Conservation (phyloP, 2,797 vertebrate genomes). For the Phataginus tricuspis region DNA sequence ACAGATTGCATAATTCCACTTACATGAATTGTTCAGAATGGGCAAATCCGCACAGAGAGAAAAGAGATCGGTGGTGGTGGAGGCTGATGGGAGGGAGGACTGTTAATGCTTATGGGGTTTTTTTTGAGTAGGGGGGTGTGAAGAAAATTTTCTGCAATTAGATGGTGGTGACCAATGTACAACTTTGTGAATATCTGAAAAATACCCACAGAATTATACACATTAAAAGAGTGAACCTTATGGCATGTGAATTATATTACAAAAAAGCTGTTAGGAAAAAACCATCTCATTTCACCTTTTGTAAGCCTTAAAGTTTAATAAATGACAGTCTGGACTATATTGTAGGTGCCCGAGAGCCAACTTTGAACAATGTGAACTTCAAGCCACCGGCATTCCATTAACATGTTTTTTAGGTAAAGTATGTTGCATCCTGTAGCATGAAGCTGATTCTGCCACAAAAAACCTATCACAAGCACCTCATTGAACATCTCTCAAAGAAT, state of each 20-base stretch:
- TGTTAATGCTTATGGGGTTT: neutral
- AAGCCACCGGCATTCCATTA: neutral
- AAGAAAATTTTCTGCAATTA: neutral
- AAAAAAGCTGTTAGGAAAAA: neutral
- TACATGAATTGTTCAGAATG: neutral
- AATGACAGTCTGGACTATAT: neutral
- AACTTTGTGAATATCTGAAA: neutral
- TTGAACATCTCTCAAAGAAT: neutral
- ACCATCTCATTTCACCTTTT: neutral
- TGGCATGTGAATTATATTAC: neutral
- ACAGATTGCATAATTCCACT: neutral
- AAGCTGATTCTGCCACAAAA: neutral
- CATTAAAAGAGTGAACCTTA: neutral
- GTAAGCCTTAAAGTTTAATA: neutral
- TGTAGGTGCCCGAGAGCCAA: neutral
- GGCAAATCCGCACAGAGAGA: neutral
- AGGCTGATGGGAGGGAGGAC: neutral
- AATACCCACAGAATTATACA: neutral
- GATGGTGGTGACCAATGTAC: neutral
- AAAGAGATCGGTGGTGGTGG: neutral
- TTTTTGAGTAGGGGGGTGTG: neutral
- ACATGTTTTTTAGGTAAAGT: neutral
- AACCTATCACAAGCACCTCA: neutral
- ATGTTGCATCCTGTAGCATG: neutral
- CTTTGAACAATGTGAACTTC: neutral